Base-by-base conservation (phyloP, 2,113 vertebrate genomes). In the Camelus dromedarius region DNA sequence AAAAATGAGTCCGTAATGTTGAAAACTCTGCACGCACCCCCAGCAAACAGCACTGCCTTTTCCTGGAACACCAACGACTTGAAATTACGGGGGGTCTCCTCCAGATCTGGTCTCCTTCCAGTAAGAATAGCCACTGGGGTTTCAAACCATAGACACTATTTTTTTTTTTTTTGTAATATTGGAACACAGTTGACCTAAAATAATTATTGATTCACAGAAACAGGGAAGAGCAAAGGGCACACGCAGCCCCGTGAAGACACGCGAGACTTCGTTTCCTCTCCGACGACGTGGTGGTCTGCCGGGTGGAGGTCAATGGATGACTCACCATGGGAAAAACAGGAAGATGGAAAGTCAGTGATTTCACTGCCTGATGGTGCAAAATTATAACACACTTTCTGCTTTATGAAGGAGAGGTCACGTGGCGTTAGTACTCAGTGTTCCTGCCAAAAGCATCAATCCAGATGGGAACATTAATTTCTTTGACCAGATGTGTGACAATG, bases 401-500 rank as follows among this genome's bases (percentile, higher is more conserved):
- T 95, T 75, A 86, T 81, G 54, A 58, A 15, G 66, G 70, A 66
- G 22, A 26, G 48, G 32, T 85, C 67, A 12, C 83, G 38, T 83
- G 69, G 56, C 56, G 22, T 79, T 48, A 19, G 28, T 52, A 56
- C 50, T 96, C 6, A 3, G 7, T 75, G 46, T 79, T 75, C 35
- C 91, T 97, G 95, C 85, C 96, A 96, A 81, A 96, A 82, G 24
- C 85, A 16, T 91, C 0, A 4, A 50, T 97, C 77, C 95, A 93
- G 89, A 89, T 93, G 93, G 96, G 89, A 96, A 80, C 83, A 60
- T 86, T 94, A 95, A 96, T 93, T 92, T 56, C 73, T 94, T 75
- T 91, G 95, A 83, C 95, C 91, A 97, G 91, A 94, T 93, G 93
- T 91, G 96, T 86, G 56, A 93, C 96, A 98, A 96, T 97, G 95